These are phyloP conservation scores for Plagodis pulveraria DNA, from an alignment of 2,888 invertebrate species.

Conservation along the genomic window DNA sequence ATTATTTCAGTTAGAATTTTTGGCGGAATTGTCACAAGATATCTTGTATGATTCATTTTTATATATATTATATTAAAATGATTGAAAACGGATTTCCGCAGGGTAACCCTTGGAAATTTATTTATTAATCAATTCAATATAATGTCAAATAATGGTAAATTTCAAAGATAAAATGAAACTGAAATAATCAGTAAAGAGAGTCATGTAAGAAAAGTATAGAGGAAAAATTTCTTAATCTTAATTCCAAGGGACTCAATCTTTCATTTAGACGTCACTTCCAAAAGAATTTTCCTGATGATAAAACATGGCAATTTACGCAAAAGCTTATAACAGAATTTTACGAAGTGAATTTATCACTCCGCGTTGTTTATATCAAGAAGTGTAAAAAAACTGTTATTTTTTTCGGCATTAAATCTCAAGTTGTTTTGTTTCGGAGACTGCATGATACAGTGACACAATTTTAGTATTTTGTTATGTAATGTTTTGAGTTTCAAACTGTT, in stretches of 20 bases:
- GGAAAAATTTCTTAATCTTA: constrained; percentile 15
- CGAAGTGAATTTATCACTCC: constrained; percentile 19
- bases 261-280: constrained; percentile 19
- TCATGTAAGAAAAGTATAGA: not conserved
- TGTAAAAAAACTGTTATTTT: constrained; percentile 13
- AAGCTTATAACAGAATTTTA: constrained; percentile 17
- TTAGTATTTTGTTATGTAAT: constrained; percentile 3
- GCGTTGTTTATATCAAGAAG: constrained; percentile 15
- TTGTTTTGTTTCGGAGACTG: constrained; percentile 6
- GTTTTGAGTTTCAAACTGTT: constrained; percentile 12
- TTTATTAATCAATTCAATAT: too few relatives aligned
- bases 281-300: constrained; percentile 19
- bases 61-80: too few relatives aligned
- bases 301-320: constrained; percentile 19
- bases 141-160: too few relatives aligned
- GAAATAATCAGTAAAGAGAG: too few relatives aligned
- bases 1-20: too few relatives aligned
- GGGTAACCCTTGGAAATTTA: too few relatives aligned
- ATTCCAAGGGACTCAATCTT: constrained; percentile 2
- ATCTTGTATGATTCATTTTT: too few relatives aligned
- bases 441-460: not conserved
- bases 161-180: too few relatives aligned
- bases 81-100: too few relatives aligned
- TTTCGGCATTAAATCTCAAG: constrained; percentile 5
- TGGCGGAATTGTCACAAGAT: too few relatives aligned